Evolutionary conservation across 2,888 invertebrate genomes (phyloP), one percentile per base, ranked within the genome.

Genomic region (Andrena minutula): DNA sequence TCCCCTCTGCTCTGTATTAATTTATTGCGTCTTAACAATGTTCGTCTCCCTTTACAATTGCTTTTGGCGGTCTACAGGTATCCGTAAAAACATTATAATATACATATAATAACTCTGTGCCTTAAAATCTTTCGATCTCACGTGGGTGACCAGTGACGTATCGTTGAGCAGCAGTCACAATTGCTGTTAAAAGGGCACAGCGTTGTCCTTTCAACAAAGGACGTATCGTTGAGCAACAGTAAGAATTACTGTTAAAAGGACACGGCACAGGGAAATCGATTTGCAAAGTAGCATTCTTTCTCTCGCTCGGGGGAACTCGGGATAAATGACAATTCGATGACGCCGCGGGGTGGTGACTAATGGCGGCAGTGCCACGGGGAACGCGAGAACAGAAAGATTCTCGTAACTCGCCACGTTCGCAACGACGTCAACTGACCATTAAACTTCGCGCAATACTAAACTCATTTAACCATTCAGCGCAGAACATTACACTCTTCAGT

Each of bases 21-120:
- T 86, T 86, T 82, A 82, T 86, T 86, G 68, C 53, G 49, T 58
- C 26, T 86, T 75, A 79, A 83, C 86, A 77, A 41, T 77, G 75
- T 63, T 82, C 58, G 16, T 41, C 70, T 63, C 65, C 73, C 65
- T 75, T 74, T 68, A 71, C 75, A 82, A 69, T 75, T 47, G 32
- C n/a, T 12, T 82, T 77, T 63, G 47, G 61, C 51, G 41, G 60
- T 78, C 80, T 75, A 79, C 71, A 77, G 69, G 12, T 75, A 75
- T 70, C 63, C 60, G 83, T 86, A 86, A 80, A 87, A 87, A 87
- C 85, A 85, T 86, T 86, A 84, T 70, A 79, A 80, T 84, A 82
- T 69, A 79, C 47, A 66, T 69, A 74, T 47, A 66, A 70, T 79
- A 47, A 76, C 71, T 86, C 86, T 85, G 78, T 84, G 82, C 70